These are phyloP conservation scores for Oppia nitens DNA, from an alignment of 1,140 invertebrate species.

Conservation along the genomic window DNA sequence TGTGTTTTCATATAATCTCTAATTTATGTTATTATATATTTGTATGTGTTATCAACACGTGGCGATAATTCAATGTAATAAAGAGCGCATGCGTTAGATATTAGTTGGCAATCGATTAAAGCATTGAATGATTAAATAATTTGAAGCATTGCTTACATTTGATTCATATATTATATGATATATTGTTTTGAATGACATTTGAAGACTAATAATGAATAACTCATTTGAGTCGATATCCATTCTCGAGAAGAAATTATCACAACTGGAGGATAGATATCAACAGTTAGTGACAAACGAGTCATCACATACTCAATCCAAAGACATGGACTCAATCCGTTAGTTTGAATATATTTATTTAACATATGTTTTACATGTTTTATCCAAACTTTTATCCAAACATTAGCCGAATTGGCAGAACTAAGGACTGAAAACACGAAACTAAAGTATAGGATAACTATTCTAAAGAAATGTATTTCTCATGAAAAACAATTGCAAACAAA, in stretches of 20 bases:
- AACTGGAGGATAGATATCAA: background rate
- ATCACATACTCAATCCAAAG: background rate
- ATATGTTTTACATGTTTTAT: too few species aligned
- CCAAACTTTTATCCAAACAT: slow-evolving; percentile 3
- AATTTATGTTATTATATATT: too few species aligned
- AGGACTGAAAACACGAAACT: background rate
- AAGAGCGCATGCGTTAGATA: too few species aligned
- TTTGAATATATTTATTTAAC: background rate
- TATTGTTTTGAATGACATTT: too few species aligned
- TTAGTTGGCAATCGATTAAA: too few species aligned
- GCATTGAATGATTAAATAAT: too few species aligned
- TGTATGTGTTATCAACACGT: too few species aligned
- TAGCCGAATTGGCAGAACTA: background rate
- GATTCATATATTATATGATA: too few species aligned
- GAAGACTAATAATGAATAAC: background rate
- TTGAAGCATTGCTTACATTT: too few species aligned
- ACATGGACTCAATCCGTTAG: background rate
- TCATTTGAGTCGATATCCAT: background rate
- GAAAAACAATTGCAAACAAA: background rate
- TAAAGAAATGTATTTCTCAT: background rate
- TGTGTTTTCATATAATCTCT: too few species aligned
- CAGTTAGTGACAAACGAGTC: background rate
- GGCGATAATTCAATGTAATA: too few species aligned
- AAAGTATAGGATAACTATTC: background rate
- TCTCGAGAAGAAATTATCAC: background rate